Percentiles rank a stretch among this genome's conserved stretches.
Conservation (phyloP, 2,888 invertebrate genomes). For the Hypercompe scribonia region DNA sequence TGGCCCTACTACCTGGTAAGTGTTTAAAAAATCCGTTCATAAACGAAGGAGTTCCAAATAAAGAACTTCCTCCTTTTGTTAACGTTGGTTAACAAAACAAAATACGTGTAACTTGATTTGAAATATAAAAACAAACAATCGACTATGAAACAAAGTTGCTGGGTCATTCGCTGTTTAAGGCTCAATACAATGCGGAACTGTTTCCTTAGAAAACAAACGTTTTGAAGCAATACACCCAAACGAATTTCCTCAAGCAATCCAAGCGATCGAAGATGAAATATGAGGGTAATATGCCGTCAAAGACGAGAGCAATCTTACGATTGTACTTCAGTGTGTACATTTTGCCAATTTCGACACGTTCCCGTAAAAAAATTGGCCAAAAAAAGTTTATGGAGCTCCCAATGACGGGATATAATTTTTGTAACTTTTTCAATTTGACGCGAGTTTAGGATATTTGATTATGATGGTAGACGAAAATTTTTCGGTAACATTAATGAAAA, state of each 20-base stretch:
- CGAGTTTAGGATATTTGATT: conserved; percentile 38
- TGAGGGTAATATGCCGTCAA: conserved; percentile 42
- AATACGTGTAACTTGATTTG: not conserved
- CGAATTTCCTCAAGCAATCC: conserved; percentile 36
- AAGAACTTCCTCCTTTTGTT: not conserved
- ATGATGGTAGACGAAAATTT: conserved; percentile 27
- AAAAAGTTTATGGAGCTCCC: conserved; percentile 33
- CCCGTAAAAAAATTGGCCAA: conserved; percentile 20
- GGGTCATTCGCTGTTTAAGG: conserved; percentile 18
- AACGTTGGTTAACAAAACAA: not conserved
- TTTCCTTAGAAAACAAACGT: conserved; percentile 39
- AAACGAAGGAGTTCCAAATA: not conserved
- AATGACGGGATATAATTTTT: conserved; percentile 38
- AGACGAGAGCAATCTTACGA: conserved; percentile 42
- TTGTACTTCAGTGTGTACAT: conserved; percentile 30
- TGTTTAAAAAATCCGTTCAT: not conserved
- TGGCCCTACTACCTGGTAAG: too few species aligned
- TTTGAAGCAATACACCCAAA: conserved; percentile 41
- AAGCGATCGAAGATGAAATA: conserved; percentile 49
- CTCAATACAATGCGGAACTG: conserved; percentile 26
- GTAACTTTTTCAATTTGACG: conserved; percentile 51
- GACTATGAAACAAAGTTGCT: conserved; percentile 18
- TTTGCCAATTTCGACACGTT: conserved; percentile 34
- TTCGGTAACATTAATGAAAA: conserved; percentile 16
- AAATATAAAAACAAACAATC: not conserved